Conservation (phyloP, 2,113 vertebrate species). For the human (Homo sapiens) region DNA sequence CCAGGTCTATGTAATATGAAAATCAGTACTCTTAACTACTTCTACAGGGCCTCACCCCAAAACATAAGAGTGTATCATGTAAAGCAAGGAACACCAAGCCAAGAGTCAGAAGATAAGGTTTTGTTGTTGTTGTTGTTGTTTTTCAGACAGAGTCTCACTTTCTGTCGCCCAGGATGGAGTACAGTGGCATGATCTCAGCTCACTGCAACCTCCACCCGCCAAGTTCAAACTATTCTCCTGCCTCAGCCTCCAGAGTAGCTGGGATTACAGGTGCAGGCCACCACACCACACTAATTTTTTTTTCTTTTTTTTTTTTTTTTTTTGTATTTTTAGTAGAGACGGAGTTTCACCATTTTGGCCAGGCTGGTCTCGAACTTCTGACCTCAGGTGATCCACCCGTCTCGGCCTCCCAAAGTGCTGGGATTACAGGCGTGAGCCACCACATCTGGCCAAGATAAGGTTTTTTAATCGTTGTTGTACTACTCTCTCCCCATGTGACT, state of each 20-base stretch:
- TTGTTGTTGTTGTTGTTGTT: not conserved
- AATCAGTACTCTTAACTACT: not conserved
- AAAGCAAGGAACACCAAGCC: not conserved
- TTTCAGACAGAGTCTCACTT: not conserved
- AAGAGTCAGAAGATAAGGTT: not conserved
- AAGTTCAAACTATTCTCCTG: not conserved
- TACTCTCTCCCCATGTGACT: not conserved
- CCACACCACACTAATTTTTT: not conserved
- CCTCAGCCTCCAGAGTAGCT: not conserved
- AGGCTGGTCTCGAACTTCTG: not conserved
- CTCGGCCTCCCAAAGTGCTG: not conserved
- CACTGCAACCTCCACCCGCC: not conserved
- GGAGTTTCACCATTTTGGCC: not conserved
- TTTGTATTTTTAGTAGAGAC: not conserved
- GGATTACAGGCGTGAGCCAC: not conserved
- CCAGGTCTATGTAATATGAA: not conserved
- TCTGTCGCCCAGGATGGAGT: not conserved
- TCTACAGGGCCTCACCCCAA: not conserved
- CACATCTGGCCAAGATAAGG: not conserved
- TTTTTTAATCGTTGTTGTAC: not conserved
- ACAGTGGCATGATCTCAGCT: not conserved
- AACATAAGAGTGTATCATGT: not conserved
- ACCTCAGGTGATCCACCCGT: not conserved
- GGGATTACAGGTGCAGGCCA: not conserved
- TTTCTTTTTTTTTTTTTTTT: not conserved